Base-by-base conservation (phyloP, 2,888 invertebrate genomes). In the Sinopyrophorus schimmeli region DNA sequence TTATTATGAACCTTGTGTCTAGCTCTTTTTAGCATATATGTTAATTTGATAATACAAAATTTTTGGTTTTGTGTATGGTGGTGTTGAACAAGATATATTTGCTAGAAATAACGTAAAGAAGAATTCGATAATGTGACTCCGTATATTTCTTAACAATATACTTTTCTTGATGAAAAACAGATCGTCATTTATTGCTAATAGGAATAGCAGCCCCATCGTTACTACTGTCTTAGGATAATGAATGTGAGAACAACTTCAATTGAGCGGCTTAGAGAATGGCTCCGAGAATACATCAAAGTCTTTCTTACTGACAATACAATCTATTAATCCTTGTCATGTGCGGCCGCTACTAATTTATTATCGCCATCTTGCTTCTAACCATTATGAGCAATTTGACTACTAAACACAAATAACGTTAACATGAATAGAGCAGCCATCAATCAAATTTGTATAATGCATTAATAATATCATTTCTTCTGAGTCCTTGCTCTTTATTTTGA, bases 301-400 rank as follows among this genome's bases (percentile, higher is more conserved):
- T 67, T 68, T 66, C 64, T 59, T 60, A 64, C 68, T 70, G 69
- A 71, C 71, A 72, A 70, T 70, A 68, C 70, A 69, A 70, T 70
- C 71, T 69, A 72, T 72, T 72, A 71, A 71, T 72, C 70, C 69
- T 65, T 67, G 72, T 72, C 72, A 71, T 57, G 65, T 56, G 50
- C 63, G 69, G 64, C 68, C 67, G 61, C 67, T 60, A 64, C 68
- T 70, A 71, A 72, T 72, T 71, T 71, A 71, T 71, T 71, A 70
- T 67, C 63, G 63, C 63, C 58, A 55, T 63, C 63, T 48, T 49
- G 39, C 55, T 54, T 53, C 55, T 54, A 53, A 55, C 54, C 54
- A 53, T 57, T 61, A 61, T 47, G 50, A 56, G 58, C 59, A 58
- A 59, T 58, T 60, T 59, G 61, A 62, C 64, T 66, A 60, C 64